Evolutionary conservation across 1,140 invertebrate genomes (phyloP), one percentile per base, ranked within the genome.

Genomic region (Epicauta chinensis): DNA sequence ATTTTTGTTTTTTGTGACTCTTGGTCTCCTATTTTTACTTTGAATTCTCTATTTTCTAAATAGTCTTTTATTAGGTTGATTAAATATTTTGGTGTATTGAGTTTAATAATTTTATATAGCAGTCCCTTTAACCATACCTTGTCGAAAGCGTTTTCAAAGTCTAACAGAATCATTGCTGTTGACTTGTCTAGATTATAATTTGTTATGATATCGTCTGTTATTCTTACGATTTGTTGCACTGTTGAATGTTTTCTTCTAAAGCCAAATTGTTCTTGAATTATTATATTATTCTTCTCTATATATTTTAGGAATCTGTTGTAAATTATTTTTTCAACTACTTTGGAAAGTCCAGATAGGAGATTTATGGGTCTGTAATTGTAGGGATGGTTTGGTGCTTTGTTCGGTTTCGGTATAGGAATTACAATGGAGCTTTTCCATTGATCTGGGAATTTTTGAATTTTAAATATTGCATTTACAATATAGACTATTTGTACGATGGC

Each of bases 111-210:
- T 58, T 68, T 70, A 35, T 61, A 56, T 2, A 68, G 30, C 2
- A 70, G 41, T n/a, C 60, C 66, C 2, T 56, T 36, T 12, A 60
- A 59, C 63, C 65, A 68, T 7, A 67, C 64, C 46, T 40, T 56
- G 41, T 70, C 66, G 48, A 69, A 70, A 5, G 68, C 67, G 38
- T 66, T 67, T 40, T 65, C 56, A 12, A 67, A 51, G 34, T 70
- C 65, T 7, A 70, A 35, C 15, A 63, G 50, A 4, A 60, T 17
- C 16, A 59, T 40, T 14, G 36, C 50, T 35, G 61, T 67, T n/a
- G 11, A 4, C 15, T 42, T 32, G 1, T 49, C 16, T n/a, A 42
- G 53, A 43, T 69, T 70, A 16, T 65, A 69, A n/a, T 60, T 59
- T 10, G 55, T 34, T 2, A 46, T 52, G 1, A 73, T 65, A 32